Percentiles rank a stretch among this genome's conserved stretches.
Conservation (phyloP, 2,888 invertebrate species). For the Apoda limacodes region DNA sequence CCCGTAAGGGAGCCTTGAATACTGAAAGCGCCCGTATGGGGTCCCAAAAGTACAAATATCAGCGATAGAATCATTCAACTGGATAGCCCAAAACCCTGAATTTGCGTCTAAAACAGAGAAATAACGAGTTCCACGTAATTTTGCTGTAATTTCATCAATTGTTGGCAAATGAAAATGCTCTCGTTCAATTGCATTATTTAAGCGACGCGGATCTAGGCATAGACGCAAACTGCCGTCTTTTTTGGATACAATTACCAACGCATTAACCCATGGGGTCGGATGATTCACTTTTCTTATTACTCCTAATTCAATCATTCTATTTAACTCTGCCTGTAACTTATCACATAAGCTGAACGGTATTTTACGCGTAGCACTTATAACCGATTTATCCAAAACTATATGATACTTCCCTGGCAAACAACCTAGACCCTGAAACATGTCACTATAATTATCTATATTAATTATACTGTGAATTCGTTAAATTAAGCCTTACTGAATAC, state of each 20-base stretch:
- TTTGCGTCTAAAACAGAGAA: slow-evolving; percentile 17
- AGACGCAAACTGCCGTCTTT: slow-evolving; percentile 7
- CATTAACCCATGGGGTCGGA: slow-evolving; percentile 16
- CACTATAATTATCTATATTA: slow-evolving; percentile 1
- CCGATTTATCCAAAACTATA: too few relatives aligned
- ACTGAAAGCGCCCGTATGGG: slow-evolving; percentile 15
- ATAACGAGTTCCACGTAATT: slow-evolving; percentile 12
- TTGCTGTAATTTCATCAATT: slow-evolving; percentile 15
- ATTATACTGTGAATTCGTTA: too few relatives aligned
- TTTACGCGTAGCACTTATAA: slow-evolving; percentile 3
- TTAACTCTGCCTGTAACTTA: slow-evolving; percentile 12
- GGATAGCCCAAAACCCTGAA: slow-evolving; percentile 19
- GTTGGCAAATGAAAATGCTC: slow-evolving; percentile 17
- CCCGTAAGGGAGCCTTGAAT: slow-evolving; percentile 7
- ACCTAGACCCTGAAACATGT: slow-evolving; percentile 3
- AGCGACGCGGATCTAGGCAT: slow-evolving; percentile 9
- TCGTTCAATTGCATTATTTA: slow-evolving; percentile 14
- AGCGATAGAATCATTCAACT: slow-evolving; percentile 18
- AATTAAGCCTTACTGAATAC: slow-evolving; percentile 1
- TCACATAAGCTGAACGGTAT: slow-evolving; percentile 20
- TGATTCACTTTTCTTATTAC: slow-evolving; percentile 13
- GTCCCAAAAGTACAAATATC: slow-evolving; percentile 21
- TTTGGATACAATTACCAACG: slow-evolving; percentile 11
- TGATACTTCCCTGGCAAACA: background rate
- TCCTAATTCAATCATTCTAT: slow-evolving; percentile 9